Evolutionary conservation across 1,140 invertebrate species (phyloP), one percentile per base, ranked within the genome.

Genomic region (Zaprionus inermis): DNA sequence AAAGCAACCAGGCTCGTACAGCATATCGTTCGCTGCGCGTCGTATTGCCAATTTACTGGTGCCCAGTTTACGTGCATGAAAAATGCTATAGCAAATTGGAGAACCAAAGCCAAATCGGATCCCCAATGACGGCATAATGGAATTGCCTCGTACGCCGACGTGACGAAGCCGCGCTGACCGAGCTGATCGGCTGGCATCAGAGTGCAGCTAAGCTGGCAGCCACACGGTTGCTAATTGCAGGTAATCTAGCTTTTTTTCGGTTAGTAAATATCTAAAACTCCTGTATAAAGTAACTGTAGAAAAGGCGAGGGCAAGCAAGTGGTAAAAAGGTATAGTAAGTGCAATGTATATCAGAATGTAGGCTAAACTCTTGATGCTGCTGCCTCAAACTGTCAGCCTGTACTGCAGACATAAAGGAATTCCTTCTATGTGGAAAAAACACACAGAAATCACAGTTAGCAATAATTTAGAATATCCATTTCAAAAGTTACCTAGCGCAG

Each of bases 41-140:
- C 20, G 16, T 28, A 41, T 41, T 69, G 16, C 28, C 52, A 70
- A 70, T 58, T 57, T 54, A n/a, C 57, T 32, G 36, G 34, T 36
- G 20, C 1, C 18, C 9, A 49, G 16, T 49, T 49, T 12, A 49
- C 20, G 44, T 22, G 44, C 44, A 46, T 46, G 18, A 51, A 60
- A 68, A 60, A 51, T 59, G 30, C 56, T 51, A 51, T 16, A 28
- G 5, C 16, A 32, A 60, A 16, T 14, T 18, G 32, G 44, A 49
- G 56, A 41, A 5, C 24, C 20, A 44, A 66, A 30, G 20, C 16
- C 28, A 5, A 6, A 16, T 18, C 38, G 38, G 16, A 44, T 7
- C n/a, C 49, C 70, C 55, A 24, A 57, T 54, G 56, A 51, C 57
- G 28, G 49, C 34, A 61, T 69, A 70, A 71, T 70, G 58, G 70